A percentile compares a stretch with the other conserved stretches of the same genome.
These are phyloP conservation scores for Drosophila falleni DNA, from an alignment of 2,888 invertebrate genomes.

Conservation along the genomic window DNA sequence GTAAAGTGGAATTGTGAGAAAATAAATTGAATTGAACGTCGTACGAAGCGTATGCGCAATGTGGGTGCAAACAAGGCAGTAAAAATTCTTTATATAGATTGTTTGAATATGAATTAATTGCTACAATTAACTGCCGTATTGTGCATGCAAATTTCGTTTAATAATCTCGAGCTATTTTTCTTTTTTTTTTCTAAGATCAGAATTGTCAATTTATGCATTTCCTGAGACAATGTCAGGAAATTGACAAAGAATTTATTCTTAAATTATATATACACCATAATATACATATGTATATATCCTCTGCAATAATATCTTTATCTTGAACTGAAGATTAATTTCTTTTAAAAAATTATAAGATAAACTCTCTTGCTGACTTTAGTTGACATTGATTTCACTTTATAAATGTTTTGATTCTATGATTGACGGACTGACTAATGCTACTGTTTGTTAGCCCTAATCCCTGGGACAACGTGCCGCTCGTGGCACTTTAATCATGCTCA, in stretches of 20 bases:
- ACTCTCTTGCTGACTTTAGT: conserved; percentile 4
- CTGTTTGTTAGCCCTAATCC: conserved; percentile 28
- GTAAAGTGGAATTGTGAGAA: not conserved
- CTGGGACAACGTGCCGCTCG: conserved; percentile 51
- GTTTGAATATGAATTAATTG: conserved; percentile 45
- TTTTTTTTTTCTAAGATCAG: not conserved
- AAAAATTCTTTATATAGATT: conserved; percentile 6
- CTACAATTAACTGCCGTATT: conserved; percentile 41
- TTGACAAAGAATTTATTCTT: not conserved
- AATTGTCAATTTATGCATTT: conserved; percentile 8
- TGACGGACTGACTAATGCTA: conserved; percentile 4
- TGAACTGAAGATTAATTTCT: conserved; percentile 4
- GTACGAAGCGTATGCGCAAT: conserved; percentile 38
- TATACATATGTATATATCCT: not conserved
- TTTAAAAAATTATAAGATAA: conserved; percentile 3
- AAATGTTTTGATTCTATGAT: conserved; percentile 46
- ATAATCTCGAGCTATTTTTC: conserved; percentile 5
- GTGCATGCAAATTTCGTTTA: conserved; percentile 29
- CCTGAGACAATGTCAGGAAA: conserved; percentile 15
- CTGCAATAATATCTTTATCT: conserved; percentile 8
- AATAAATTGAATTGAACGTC: conserved; percentile 23
- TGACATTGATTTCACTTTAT: conserved; percentile 16
- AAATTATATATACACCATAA: not conserved
- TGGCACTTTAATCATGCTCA: conserved; percentile 61
- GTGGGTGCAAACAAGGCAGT: conserved; percentile 40